These are phyloP conservation scores for Drosophila melanica DNA, from an alignment of 1,140 invertebrate genomes.

Conservation along the genomic window DNA sequence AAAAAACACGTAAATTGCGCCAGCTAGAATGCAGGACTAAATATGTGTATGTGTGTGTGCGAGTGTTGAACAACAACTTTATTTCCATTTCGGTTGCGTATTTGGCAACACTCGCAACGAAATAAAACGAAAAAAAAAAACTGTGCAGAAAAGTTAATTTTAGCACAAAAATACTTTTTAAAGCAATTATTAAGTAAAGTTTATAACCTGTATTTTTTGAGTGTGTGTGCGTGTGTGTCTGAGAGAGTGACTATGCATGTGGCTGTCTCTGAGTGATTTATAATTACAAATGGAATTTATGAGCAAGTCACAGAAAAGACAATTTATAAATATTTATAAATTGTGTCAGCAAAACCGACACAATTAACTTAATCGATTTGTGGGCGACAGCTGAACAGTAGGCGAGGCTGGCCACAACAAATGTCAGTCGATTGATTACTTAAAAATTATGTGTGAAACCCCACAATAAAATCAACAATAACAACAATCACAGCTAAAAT, in stretches of 20 bases:
- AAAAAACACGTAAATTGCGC: conserved; percentile 49
- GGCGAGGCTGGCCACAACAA: conserved; percentile 1
- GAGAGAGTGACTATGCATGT: neutral
- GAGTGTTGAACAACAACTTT: conserved; percentile 42
- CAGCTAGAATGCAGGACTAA: conserved; percentile 9
- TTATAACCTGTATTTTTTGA: neutral
- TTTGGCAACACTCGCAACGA: conserved; percentile 21
- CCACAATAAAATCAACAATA: conserved; percentile 34
- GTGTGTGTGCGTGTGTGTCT: neutral
- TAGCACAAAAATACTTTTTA: conserved; percentile 15
- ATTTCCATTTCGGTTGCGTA: conserved; percentile 36
- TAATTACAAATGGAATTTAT: conserved; percentile 44
- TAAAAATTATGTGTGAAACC: conserved; percentile 75
- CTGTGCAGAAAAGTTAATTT: conserved; percentile 41
- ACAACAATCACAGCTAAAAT: conserved; percentile 6
- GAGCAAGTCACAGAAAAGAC: conserved; percentile 20
- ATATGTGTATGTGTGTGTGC: conserved; percentile 3
- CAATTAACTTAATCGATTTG: conserved; percentile 65
- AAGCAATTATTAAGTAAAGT: conserved; percentile 27
- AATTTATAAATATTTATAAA: conserved; percentile 61
- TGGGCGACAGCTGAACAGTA: conserved; percentile 4
- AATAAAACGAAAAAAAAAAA: conserved; percentile 3
- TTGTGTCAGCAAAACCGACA: conserved; percentile 41
- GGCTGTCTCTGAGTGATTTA: conserved; percentile 37
- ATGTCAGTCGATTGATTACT: conserved; percentile 49